Percentiles rank a stretch among this genome's conserved stretches.
These are phyloP conservation scores for Panulirus ornatus DNA, from an alignment of 1,140 invertebrate genomes.

Conservation along the genomic window DNA sequence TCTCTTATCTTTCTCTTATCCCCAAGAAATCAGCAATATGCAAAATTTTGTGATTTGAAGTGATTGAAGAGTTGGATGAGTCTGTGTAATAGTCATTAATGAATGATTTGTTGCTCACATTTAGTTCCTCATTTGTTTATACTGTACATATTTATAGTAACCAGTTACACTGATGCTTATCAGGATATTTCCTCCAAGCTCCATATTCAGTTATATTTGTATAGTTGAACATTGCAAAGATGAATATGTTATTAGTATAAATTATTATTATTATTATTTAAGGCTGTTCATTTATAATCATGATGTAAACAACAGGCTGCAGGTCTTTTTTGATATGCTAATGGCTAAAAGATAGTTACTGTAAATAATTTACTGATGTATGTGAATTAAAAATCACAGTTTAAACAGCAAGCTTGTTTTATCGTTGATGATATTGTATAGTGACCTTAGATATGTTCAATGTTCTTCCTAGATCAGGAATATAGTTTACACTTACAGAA, in stretches of 20 bases:
- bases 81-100: constrained; percentile 49
- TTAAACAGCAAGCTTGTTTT: neutral
- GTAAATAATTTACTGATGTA: neutral
- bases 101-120: constrained; percentile 61
- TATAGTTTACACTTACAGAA: neutral
- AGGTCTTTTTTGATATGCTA: constrained; percentile 27
- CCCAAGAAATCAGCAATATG: neutral
- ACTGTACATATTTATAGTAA: constrained; percentile 45
- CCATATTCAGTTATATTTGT: constrained; percentile 47
- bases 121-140: constrained; percentile 67
- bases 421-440: neutral
- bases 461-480: neutral
- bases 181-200: constrained; percentile 17
- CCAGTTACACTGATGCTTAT: constrained; percentile 42
- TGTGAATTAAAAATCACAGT: neutral
- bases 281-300: constrained; percentile 40
- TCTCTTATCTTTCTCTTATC: neutral
- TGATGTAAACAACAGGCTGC: constrained; percentile 8
- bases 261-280: constrained; percentile 59
- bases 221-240: constrained; percentile 19
- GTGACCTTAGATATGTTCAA: neutral
- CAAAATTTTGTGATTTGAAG: constrained; percentile 21
- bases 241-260: constrained; percentile 34
- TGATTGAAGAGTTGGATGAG: constrained; percentile 13
- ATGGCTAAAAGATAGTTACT: neutral